Base-by-base conservation (phyloP, 2,888 invertebrate genomes). In the Diarsia rubi region DNA sequence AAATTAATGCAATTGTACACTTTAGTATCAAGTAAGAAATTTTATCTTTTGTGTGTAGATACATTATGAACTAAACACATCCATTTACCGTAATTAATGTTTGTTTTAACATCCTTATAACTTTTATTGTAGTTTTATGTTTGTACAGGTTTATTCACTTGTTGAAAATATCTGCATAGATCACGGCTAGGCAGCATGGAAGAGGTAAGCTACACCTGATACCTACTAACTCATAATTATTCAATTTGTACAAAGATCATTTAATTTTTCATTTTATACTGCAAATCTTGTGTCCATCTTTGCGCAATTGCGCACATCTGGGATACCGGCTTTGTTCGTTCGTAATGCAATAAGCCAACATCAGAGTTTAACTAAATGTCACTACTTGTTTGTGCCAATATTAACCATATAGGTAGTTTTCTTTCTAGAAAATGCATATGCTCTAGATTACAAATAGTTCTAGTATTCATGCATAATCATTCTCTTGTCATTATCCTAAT, bases 101-200 rank as follows among this genome's bases (percentile, higher is more conserved):
- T 47, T 24, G n/a, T 47, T 60, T 66, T 78, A 44, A 65, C 45
- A 62, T 74, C 31, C n/a, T 54, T 9, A 31, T 14, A 54, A 6
- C 49, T 27, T 19, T 59, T 44, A 78, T 45, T 64, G 79, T 79
- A 57, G 80, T 64, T 54, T 80, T 81, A 52, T 24, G 27, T 78
- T 86, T 85, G 79, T 85, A 84, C 85, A 85, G 84, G 84, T 85
- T 85, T 83, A 66, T 57, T 69, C 66, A 72, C 77, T 79, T 79
- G 42, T 72, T 70, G 57, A 75, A 79, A 64, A 21, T 64, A 47
- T 31, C 75, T 80, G 24, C 67, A 54, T 79, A 80, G 27, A 42
- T 68, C 64, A 80, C 80, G 60, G 19, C 47, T 63, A 52, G 24
- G 27, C 68, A 65, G 31, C 47, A 79, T 79, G 78, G 78, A 79